phyloP scores from a whole-genome alignment of 2,888 invertebrate species.

The Camponotus fellah region DNA sequence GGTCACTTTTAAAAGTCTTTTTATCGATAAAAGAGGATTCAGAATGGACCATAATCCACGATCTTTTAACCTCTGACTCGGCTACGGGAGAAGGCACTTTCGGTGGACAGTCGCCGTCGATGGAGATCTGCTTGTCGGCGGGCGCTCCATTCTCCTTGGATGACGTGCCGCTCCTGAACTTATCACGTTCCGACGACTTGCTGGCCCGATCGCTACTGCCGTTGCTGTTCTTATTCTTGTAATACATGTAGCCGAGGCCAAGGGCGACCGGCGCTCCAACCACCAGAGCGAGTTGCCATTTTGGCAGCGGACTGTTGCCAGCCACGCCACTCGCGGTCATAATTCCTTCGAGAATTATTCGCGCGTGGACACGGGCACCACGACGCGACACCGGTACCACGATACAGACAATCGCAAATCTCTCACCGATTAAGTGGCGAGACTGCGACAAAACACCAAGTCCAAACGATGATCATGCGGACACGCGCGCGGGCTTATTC shows the following conservation, averaged over 20 bases:
- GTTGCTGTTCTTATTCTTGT: constrained; percentile 85
- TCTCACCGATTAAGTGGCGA: not conserved
- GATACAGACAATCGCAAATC: not conserved
- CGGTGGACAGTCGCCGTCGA: constrained; percentile 88
- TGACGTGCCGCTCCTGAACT: constrained; percentile 64
- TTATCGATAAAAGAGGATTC: too few relatives aligned
- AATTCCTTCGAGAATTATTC: constrained; percentile 46
- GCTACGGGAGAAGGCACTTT: constrained; percentile 12
- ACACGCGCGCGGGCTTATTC: not conserved
- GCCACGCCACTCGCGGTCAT: constrained; percentile 75
- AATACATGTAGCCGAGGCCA: constrained; percentile 93
- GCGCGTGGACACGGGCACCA: not conserved
- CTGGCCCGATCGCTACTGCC: constrained; percentile 80
- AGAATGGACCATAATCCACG: too few relatives aligned
- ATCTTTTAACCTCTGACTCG: constrained; percentile 78
- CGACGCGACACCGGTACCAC: not conserved
- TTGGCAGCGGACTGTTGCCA: constrained; percentile 89
- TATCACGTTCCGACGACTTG: constrained; percentile 72
- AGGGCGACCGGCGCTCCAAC: constrained; percentile 94
- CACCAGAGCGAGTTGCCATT: constrained; percentile 95
- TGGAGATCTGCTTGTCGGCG: constrained; percentile 87
- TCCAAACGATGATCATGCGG: constrained; percentile 13
- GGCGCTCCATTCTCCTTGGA: constrained; percentile 86
- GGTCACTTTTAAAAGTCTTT: too few relatives aligned
- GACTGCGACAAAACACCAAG: not conserved